Conservation (phyloP, 1,140 invertebrate genomes). For the Cotesia glomerata region DNA sequence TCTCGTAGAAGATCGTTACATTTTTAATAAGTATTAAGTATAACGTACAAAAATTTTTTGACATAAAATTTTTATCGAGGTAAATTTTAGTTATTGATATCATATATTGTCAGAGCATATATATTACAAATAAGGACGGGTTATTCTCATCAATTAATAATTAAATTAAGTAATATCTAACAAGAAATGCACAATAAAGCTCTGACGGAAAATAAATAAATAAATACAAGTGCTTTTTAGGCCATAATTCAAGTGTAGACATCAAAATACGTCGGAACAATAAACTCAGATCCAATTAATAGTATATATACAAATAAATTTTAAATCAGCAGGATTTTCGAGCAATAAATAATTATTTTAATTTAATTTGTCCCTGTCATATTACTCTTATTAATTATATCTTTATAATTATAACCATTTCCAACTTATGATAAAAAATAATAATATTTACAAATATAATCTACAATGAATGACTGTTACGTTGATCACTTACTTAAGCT, state of each 20-base stretch:
- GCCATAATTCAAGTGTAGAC: not conserved
- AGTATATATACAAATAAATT: not conserved
- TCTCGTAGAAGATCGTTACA: not conserved
- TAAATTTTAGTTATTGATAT: not conserved
- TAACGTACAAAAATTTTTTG: conserved; percentile 12
- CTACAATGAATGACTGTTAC: conserved; percentile 14
- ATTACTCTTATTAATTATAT: not conserved
- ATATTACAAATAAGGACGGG: not conserved
- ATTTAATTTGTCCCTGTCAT: not conserved
- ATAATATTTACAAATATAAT: conserved; percentile 20
- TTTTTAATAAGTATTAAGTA: not conserved
- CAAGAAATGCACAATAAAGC: not conserved
- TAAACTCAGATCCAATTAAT: not conserved
- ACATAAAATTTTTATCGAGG: conserved; percentile 3
- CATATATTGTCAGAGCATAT: not conserved
- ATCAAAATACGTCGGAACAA: not conserved
- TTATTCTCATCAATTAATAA: not conserved
- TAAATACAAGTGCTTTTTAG: not conserved
- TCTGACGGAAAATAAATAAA: not conserved
- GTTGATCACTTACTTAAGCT: not conserved
- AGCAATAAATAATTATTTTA: not conserved
- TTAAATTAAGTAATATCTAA: too few species aligned
- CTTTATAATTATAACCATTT: not conserved
- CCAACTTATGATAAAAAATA: conserved; percentile 11
- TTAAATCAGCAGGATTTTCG: not conserved